Conservation (phyloP, 2,888 invertebrate species). For the Colostygia pectinataria region DNA sequence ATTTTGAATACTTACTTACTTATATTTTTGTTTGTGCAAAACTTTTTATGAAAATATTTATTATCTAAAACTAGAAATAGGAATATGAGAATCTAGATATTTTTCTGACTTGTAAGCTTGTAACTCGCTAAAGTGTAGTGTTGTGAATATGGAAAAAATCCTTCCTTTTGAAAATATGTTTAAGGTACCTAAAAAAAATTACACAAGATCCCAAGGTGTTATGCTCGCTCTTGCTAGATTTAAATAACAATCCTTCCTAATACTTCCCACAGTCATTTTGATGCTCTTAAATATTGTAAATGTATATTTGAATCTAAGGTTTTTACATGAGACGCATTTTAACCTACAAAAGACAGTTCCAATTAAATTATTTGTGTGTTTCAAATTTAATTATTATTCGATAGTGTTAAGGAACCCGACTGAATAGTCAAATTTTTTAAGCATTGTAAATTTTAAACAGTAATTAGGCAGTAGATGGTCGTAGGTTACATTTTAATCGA, state of each 20-base stretch:
- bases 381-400: slow-evolving; percentile 43
- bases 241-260: slow-evolving; percentile 6
- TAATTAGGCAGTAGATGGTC: slow-evolving; percentile 57
- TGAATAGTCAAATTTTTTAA: slow-evolving; percentile 81
- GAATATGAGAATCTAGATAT: slow-evolving; percentile 1
- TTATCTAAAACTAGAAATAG: slow-evolving; percentile 1
- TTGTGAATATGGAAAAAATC: slow-evolving; percentile 16
- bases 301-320: background rate
- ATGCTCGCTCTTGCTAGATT: background rate
- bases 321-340: slow-evolving; percentile 7
- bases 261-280: slow-evolving; percentile 1
- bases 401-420: slow-evolving; percentile 77
- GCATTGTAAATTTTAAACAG: slow-evolving; percentile 61
- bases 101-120: background rate
- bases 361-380: slow-evolving; percentile 5
- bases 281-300: background rate
- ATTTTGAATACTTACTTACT: no score
- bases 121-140: slow-evolving; percentile 1
- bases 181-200: background rate
- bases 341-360: slow-evolving; percentile 22
- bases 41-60: no score
- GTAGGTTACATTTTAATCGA: slow-evolving; percentile 57
- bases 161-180: slow-evolving; percentile 13
- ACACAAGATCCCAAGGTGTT: background rate
- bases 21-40: no score